Percentiles rank a stretch among this genome's conserved stretches.
Evolutionary conservation across 2,888 invertebrate genomes (phyloP).

Genomic region (Eurois occulta): DNA sequence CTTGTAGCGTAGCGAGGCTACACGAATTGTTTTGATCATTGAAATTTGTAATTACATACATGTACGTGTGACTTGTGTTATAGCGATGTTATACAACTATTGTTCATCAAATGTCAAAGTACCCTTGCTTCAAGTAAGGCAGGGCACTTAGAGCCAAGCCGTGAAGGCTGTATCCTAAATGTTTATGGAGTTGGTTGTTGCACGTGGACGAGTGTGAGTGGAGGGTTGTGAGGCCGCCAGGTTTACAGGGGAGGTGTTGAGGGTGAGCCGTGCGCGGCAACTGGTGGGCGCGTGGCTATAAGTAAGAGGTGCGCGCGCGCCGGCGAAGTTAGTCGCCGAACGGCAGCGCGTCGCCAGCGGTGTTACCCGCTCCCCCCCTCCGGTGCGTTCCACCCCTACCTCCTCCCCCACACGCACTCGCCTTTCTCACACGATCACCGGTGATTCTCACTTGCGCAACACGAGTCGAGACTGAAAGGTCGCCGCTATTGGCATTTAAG

Average conservation of each 20-base stretch:
- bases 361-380: conserved; percentile 78
- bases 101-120: conserved; percentile 55
- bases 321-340: conserved; percentile 90
- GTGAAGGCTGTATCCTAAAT: conserved; percentile 4
- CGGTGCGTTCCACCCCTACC: conserved; percentile 82
- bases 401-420: conserved; percentile 79
- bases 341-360: conserved; percentile 87
- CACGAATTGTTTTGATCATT: conserved; percentile 23
- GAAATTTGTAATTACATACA: conserved; percentile 2
- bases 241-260: conserved; percentile 54
- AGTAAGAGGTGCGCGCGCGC: conserved; percentile 87
- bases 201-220: background rate
- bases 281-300: conserved; percentile 87
- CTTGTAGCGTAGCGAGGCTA: conserved; percentile 17
- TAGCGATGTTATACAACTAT: conserved; percentile 42
- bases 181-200: background rate
- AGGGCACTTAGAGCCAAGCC: background rate
- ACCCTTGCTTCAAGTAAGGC: background rate
- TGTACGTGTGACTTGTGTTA: conserved; percentile 10
- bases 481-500: conserved; percentile 90
- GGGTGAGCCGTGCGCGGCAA: conserved; percentile 57
- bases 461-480: conserved; percentile 87
- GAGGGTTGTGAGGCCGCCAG: conserved; percentile 58
- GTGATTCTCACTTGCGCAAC: conserved; percentile 89
- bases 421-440: conserved; percentile 88